Evolutionary conservation across 1,140 invertebrate genomes (phyloP).

Genomic region (Ips typographus): DNA sequence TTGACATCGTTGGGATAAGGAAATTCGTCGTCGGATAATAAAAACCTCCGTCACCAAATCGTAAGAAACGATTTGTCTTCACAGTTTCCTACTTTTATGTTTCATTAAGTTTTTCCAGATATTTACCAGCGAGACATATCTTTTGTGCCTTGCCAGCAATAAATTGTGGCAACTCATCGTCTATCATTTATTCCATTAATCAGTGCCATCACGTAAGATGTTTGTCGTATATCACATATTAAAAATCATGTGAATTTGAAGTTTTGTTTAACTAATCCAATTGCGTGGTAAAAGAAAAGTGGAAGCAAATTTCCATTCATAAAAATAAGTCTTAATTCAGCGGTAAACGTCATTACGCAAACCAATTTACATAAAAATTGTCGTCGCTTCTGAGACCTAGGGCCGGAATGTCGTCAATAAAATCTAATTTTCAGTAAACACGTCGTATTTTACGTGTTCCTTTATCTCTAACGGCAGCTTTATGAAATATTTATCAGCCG

Average conservation of each 20-base stretch:
- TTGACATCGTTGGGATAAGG: too few species aligned
- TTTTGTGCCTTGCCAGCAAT: constrained; percentile 5
- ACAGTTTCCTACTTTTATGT: constrained; percentile 15
- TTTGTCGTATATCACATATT: constrained; percentile 4
- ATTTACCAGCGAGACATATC: constrained; percentile 20
- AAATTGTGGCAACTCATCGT: constrained; percentile 19
- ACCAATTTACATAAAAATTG: constrained; percentile 5
- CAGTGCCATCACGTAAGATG: constrained; percentile 1
- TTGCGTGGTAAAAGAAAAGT: too few species aligned
- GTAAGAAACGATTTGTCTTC: constrained; percentile 20
- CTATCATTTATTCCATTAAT: constrained; percentile 17
- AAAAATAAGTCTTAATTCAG: background rate
- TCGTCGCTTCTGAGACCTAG: background rate
- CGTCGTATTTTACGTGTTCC: constrained; percentile 27
- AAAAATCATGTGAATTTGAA: constrained; percentile 5
- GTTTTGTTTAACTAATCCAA: background rate
- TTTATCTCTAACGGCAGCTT: constrained; percentile 24
- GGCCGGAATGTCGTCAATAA: constrained; percentile 14
- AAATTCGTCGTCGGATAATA: too few species aligned
- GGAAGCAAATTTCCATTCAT: background rate
- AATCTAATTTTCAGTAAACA: constrained; percentile 28
- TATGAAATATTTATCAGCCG: constrained; percentile 33
- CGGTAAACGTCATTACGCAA: background rate
- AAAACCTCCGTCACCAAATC: background rate
- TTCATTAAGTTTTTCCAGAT: constrained; percentile 24